Percentiles rank a stretch among this genome's conserved stretches.
These are phyloP conservation scores for Drosophila chauvacae DNA, from an alignment of 1,140 invertebrate genomes.

Conservation along the genomic window DNA sequence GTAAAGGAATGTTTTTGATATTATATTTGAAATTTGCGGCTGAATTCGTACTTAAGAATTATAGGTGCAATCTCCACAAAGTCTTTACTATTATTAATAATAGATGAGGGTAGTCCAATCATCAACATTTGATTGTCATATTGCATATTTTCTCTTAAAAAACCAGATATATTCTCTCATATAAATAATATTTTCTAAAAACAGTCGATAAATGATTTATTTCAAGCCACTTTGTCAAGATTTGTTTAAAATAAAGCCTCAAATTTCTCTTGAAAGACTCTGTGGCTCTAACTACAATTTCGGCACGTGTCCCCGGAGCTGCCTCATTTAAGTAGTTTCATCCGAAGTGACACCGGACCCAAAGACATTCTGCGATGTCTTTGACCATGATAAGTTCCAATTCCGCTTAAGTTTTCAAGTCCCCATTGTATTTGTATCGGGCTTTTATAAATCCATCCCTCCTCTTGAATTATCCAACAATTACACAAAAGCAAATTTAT, in stretches of 20 bases:
- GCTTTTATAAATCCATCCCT: slow-evolving; percentile 10
- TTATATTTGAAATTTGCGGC: too few species aligned
- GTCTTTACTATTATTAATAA: too few species aligned
- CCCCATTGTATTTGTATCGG: slow-evolving; percentile 15
- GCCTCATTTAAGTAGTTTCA: slow-evolving; percentile 17
- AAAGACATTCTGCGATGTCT: slow-evolving; percentile 18
- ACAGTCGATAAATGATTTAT: background rate
- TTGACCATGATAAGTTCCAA: slow-evolving; percentile 29
- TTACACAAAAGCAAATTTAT: slow-evolving; percentile 43
- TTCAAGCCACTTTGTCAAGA: background rate
- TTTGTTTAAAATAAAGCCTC: background rate
- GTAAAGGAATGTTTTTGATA: background rate
- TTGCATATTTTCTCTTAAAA: background rate
- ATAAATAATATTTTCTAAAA: background rate
- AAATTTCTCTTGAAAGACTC: background rate
- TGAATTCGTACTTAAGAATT: too few species aligned
- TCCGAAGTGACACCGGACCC: slow-evolving; percentile 44
- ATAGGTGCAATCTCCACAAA: too few species aligned
- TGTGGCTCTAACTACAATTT: background rate
- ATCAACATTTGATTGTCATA: background rate
- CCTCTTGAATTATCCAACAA: slow-evolving; percentile 47
- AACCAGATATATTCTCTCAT: background rate
- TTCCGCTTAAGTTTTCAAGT: slow-evolving; percentile 3
- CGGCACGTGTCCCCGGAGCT: slow-evolving; percentile 29
- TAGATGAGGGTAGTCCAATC: background rate